Conservation (phyloP, 2,113 vertebrate species). For the Micronisus gabar region DNA sequence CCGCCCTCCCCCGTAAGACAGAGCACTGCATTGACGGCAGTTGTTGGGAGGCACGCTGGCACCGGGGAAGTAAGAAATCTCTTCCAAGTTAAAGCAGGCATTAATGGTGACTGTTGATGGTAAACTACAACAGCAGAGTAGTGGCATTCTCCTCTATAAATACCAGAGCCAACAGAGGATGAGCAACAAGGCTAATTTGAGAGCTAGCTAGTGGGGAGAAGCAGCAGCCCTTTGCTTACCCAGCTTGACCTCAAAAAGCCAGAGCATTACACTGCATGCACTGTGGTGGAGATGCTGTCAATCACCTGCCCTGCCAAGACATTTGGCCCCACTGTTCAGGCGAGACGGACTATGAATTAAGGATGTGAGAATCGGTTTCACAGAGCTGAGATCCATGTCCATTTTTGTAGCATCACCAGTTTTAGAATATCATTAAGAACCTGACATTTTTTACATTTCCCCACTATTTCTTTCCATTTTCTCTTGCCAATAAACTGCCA, state of each 20-base stretch:
- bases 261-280: neutral
- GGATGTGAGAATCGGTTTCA: neutral
- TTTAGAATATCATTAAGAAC: constrained; percentile 46
- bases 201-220: neutral
- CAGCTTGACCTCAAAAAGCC: neutral
- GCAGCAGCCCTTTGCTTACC: neutral
- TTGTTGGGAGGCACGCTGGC: neutral
- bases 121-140: neutral
- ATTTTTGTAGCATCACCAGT: neutral
- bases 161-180: neutral
- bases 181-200: neutral
- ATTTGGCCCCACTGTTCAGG: neutral
- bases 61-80: neutral
- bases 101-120: neutral
- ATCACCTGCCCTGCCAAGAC: neutral
- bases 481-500: constrained; percentile 49
- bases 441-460: neutral
- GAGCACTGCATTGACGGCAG: neutral
- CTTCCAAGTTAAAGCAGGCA: neutral
- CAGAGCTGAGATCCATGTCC: neutral
- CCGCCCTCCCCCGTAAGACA: neutral
- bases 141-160: neutral
- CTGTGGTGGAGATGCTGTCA: neutral
- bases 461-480: neutral
- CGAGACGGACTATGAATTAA: neutral